Percentiles rank a stretch among this genome's conserved stretches.
Evolutionary conservation across 1,140 invertebrate species (phyloP).

Genomic region (Oncopodura yosiiana): DNA sequence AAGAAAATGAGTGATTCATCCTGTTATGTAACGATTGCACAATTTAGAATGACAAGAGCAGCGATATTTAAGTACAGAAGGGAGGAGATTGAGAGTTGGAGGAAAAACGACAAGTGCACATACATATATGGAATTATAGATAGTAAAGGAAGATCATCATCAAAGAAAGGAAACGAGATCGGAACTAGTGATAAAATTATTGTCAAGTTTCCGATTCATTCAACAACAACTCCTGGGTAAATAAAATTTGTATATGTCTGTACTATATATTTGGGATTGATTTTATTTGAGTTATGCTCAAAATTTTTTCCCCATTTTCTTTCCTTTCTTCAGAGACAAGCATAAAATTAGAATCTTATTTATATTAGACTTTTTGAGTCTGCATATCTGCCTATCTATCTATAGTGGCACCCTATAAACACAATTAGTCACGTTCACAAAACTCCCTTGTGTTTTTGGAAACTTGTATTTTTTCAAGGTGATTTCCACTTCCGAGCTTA

Average conservation of each 20-base stretch:
- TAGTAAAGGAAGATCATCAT: background rate
- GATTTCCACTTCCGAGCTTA: too few relatives aligned
- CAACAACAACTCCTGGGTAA: background rate
- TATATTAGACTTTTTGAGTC: too few relatives aligned
- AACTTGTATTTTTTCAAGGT: too few relatives aligned
- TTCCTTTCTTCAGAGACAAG: too few relatives aligned
- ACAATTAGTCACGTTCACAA: too few relatives aligned
- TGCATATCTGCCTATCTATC: too few relatives aligned
- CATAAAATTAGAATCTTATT: too few relatives aligned
- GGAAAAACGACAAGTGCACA: constrained; percentile 1
- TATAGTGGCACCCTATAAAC: too few relatives aligned
- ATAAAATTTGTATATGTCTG: constrained; percentile 7
- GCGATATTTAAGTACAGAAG: constrained; percentile 2
- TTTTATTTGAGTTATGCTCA: background rate
- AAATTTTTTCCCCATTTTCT: background rate
- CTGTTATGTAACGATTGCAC: background rate
- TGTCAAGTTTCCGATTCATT: background rate
- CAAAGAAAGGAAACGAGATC: constrained; percentile 19
- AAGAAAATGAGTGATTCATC: constrained; percentile 10
- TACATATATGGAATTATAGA: background rate
- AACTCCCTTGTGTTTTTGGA: too few relatives aligned
- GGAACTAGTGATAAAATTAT: constrained; percentile 26
- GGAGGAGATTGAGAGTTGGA: background rate
- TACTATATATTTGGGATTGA: constrained; percentile 5
- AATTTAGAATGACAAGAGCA: background rate